Conservation (phyloP, 2,888 invertebrate species). For the Troides helena region DNA sequence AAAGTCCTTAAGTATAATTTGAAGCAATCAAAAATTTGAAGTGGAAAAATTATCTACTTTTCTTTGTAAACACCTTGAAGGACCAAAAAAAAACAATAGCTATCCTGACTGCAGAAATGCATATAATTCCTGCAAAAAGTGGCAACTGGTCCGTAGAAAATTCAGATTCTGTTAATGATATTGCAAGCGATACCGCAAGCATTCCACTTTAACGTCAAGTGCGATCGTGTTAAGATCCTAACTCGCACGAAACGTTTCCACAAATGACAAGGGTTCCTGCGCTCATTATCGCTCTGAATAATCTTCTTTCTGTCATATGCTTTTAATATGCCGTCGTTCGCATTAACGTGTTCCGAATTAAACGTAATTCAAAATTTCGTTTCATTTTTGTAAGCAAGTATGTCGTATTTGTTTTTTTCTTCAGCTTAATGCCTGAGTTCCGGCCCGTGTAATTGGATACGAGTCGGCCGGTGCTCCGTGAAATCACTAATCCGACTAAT, state of each 20-base stretch:
- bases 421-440: conserved; percentile 59
- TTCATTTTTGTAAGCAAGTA: conserved; percentile 61
- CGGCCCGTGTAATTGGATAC: conserved; percentile 74
- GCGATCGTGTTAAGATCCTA: conserved; percentile 18
- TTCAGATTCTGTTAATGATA: conserved; percentile 27
- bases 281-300: conserved; percentile 28
- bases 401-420: conserved; percentile 55
- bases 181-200: conserved; percentile 7
- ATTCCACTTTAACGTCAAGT: conserved; percentile 12
- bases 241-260: conserved; percentile 7
- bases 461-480: conserved; percentile 66
- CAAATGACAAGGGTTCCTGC: conserved; percentile 28
- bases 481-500: conserved; percentile 80
- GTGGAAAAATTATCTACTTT: conserved; percentile 3
- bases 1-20: too few relatives aligned
- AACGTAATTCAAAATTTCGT: conserved; percentile 52
- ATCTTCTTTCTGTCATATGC: conserved; percentile 39
- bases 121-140: conserved; percentile 28
- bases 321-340: conserved; percentile 44
- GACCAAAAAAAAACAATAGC: neutral
- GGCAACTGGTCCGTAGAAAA: conserved; percentile 28
- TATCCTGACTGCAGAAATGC: conserved; percentile 26
- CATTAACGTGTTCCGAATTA: conserved; percentile 51
- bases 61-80: neutral
- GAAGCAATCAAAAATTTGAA: conserved; percentile 1